phyloP scores from a whole-genome alignment of 1,140 invertebrate genomes.

The Akabosia matsudoensis region DNA sequence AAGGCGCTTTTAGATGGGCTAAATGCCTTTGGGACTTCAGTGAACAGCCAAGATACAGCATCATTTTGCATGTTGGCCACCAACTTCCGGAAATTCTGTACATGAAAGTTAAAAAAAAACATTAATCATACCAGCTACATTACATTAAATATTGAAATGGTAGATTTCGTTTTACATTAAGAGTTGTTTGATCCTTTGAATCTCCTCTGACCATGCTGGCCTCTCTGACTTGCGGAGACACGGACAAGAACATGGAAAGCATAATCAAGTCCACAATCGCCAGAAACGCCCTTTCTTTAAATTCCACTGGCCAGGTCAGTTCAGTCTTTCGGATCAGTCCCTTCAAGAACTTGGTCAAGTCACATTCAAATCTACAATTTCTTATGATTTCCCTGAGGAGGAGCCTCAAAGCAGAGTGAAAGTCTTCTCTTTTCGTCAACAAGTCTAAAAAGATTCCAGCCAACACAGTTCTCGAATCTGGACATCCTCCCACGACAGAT shows the following conservation, averaged over 20 bases:
- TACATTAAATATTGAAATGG: no score
- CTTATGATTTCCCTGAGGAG: slow-evolving; percentile 85
- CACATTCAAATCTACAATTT: slow-evolving; percentile 66
- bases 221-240: slow-evolving; percentile 73
- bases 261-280: slow-evolving; percentile 80
- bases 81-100: slow-evolving; percentile 65
- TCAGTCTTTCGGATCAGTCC: slow-evolving; percentile 57
- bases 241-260: slow-evolving; percentile 75
- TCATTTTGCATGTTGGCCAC: slow-evolving; percentile 77
- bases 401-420: slow-evolving; percentile 74
- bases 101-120: slow-evolving; percentile 11
- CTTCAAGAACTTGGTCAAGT: slow-evolving; percentile 69
- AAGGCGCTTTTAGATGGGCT: slow-evolving; percentile 70
- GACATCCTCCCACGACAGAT: slow-evolving; percentile 78
- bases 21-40: slow-evolving; percentile 70
- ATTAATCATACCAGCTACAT: background rate
- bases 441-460: slow-evolving; percentile 80
- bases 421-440: slow-evolving; percentile 83
- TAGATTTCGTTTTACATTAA: slow-evolving; percentile 47
- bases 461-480: slow-evolving; percentile 71
- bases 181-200: slow-evolving; percentile 58
- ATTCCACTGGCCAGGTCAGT: slow-evolving; percentile 37
- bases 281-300: slow-evolving; percentile 71
- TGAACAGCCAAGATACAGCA: slow-evolving; percentile 79
- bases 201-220: slow-evolving; percentile 63